A percentile compares a stretch with the other conserved stretches of the same genome.
phyloP scores from a whole-genome alignment of 2,113 vertebrate species.

The Lipotes vexillifer region DNA sequence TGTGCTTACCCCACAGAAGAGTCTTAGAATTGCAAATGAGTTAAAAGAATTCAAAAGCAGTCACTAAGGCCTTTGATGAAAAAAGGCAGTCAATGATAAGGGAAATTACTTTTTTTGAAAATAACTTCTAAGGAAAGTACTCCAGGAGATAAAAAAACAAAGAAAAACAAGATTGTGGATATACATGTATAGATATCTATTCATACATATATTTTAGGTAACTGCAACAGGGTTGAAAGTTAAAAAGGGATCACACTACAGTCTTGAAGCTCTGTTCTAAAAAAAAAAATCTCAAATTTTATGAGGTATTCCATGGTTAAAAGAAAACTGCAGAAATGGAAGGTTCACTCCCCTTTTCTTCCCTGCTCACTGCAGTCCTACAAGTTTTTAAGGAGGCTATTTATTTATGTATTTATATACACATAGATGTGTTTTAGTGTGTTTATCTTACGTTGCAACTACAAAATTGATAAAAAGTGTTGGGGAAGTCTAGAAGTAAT shows the following conservation, averaged over 20 bases:
- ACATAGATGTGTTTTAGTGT: background rate
- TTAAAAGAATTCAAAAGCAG: background rate
- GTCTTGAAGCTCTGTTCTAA: background rate
- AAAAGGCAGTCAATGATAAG: background rate
- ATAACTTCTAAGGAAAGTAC: background rate
- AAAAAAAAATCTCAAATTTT: background rate
- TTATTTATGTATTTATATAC: background rate
- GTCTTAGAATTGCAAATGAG: background rate
- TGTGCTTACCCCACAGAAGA: background rate
- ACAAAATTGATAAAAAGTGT: background rate
- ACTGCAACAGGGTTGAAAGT: background rate
- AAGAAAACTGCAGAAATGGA: background rate
- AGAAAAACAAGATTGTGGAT: background rate
- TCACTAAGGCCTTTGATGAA: background rate
- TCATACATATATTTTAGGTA: background rate
- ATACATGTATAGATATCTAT: background rate
- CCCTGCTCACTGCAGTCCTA: background rate
- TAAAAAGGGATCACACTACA: background rate
- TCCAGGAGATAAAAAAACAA: background rate
- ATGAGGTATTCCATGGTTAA: background rate
- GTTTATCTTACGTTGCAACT: background rate
- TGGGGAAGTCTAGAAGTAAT: background rate
- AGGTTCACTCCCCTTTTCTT: background rate
- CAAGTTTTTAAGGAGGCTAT: background rate
- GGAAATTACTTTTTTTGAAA: background rate